A percentile compares a stretch with the other conserved stretches of the same genome.
These are phyloP conservation scores for Eupristina koningsbergeri DNA, from an alignment of 1,140 invertebrate species.

Conservation along the genomic window DNA sequence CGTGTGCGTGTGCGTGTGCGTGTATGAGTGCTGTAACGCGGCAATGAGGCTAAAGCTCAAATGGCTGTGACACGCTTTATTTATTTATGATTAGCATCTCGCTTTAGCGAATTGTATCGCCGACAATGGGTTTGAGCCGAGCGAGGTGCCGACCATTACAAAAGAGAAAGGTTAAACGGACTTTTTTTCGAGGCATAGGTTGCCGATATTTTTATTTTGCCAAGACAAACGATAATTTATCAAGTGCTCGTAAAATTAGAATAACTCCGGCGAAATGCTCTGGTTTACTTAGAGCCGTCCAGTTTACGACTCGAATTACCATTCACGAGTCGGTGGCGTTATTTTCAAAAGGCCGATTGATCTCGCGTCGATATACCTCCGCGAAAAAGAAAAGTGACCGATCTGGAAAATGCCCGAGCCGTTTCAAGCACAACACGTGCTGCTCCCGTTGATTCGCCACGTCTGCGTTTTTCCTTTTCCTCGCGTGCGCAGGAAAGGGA, in stretches of 20 bases:
- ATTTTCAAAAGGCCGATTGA: neutral
- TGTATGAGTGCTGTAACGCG: too few relatives aligned
- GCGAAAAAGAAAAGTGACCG: neutral
- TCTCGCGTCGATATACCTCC: neutral
- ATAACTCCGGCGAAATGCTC: neutral
- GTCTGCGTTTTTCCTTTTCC: neutral
- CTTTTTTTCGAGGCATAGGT: neutral
- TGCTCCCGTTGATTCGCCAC: neutral
- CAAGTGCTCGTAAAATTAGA: slow-evolving; percentile 15
- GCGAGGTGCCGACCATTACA: neutral
- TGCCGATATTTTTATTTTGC: neutral
- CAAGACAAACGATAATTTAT: slow-evolving; percentile 20
- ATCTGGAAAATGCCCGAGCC: too few relatives aligned
- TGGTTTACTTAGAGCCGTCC: neutral
- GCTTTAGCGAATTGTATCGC: neutral
- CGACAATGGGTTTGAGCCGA: neutral
- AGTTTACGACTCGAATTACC: slow-evolving; percentile 22
- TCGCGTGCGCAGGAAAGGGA: neutral
- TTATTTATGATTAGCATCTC: neutral
- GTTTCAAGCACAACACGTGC: slow-evolving; percentile 14
- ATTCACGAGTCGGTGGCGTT: neutral
- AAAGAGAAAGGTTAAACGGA: neutral
- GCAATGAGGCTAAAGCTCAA: too few relatives aligned
- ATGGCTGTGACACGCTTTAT: neutral
- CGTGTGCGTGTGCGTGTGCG: too few relatives aligned